Conservation (phyloP, 92 coral and sea anemone species). For the Metridium senile region DNA sequence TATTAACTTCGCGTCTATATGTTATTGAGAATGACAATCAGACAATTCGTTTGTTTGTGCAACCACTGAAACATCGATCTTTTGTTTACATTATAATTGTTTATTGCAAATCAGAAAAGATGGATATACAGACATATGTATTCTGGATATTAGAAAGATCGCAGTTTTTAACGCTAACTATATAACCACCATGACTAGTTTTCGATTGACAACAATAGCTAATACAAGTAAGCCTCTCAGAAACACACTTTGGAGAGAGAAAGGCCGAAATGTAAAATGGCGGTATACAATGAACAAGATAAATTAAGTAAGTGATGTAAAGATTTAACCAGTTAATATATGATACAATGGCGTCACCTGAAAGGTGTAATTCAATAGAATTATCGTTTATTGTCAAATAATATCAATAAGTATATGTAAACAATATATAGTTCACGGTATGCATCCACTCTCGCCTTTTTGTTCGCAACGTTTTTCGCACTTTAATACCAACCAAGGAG, state of each 20-base stretch:
- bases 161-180: too few species aligned
- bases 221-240: background rate
- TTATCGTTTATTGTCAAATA: constrained; percentile 19
- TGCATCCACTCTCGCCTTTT: background rate
- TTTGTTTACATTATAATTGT: constrained; percentile 9
- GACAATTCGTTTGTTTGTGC: constrained; percentile 21
- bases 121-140: too few species aligned
- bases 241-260: constrained; percentile 1
- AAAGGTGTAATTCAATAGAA: constrained; percentile 15
- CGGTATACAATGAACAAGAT: constrained; percentile 18
- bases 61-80: constrained; percentile 23
- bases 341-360: constrained; percentile 24
- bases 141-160: too few species aligned
- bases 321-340: constrained; percentile 18
- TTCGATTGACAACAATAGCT: background rate
- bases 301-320: constrained; percentile 13
- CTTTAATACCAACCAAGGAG: background rate
- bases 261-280: constrained; percentile 10
- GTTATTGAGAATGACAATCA: constrained; percentile 9
- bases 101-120: too few species aligned
- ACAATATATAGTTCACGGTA: background rate
- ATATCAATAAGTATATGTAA: background rate
- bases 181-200: background rate
- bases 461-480: background rate
- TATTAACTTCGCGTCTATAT: too few species aligned